Evolutionary conservation across 2,797 vertebrate species (phyloP).

Genomic region (Clarias fuscus): DNA sequence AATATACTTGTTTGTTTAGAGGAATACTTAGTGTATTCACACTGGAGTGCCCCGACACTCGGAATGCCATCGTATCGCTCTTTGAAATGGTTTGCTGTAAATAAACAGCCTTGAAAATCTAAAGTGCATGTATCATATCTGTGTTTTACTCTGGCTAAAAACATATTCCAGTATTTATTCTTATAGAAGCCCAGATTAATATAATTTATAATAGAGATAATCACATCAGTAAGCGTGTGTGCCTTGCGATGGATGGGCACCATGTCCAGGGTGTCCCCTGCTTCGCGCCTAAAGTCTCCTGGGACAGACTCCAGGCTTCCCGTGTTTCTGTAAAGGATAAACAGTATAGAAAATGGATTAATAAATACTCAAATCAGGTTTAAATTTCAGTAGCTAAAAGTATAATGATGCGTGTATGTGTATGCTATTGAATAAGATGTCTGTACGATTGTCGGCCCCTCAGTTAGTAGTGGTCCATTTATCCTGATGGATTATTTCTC

Average conservation of each 20-base stretch:
- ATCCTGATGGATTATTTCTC: neutral
- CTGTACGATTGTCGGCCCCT: neutral
- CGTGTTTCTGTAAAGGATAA: too few relatives aligned
- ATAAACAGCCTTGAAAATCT: neutral
- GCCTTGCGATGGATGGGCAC: too few relatives aligned
- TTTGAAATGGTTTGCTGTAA: neutral
- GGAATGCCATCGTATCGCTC: neutral
- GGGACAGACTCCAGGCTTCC: too few relatives aligned
- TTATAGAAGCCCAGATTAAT: neutral
- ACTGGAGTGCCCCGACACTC: neutral
- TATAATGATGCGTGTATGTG: too few relatives aligned
- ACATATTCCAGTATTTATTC: neutral
- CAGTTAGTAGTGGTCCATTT: neutral
- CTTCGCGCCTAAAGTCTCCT: too few relatives aligned
- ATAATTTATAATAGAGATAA: neutral
- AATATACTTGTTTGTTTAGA: neutral
- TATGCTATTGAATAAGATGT: neutral
- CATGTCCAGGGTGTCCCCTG: too few relatives aligned
- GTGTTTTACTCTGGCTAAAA: neutral
- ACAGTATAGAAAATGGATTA: too few relatives aligned
- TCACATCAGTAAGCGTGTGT: neutral
- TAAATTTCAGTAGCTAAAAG: too few relatives aligned
- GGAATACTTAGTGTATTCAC: neutral
- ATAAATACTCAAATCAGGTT: too few relatives aligned
- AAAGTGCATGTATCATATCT: neutral